Evolutionary conservation across 2,797 vertebrate genomes (phyloP), one percentile per base, ranked within the genome.

Genomic region (Babyrousa celebensis): DNA sequence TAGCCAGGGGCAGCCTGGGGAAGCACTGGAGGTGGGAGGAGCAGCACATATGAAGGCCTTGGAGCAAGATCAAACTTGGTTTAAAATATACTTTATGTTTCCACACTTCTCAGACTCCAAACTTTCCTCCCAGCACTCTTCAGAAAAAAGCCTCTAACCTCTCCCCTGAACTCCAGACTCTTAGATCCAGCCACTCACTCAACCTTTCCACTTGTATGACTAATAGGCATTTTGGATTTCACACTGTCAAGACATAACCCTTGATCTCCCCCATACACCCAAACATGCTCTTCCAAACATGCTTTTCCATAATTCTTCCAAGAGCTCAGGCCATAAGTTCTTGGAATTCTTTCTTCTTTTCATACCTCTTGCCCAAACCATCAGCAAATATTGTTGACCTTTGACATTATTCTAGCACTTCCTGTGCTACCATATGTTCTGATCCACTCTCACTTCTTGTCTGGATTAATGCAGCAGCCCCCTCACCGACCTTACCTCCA

Each of bases 21-120:
- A 16, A 86, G 3, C 6, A 14, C n/a, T 70, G 16, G 20, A 0
- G 11, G 54, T 21, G 5, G 5, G 16, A 21, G 23, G 21, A 48
- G 4, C 21, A 54, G 29, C 18, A 23, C 21, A 2, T 1, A n/a
- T 63, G 72, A 48, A 94, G 56, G 23, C n/a, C 21, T 63, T 17
- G 21, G 90, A 52, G 14, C 67, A 92, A 86, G 18, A 60, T 2
- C 20, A 74, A 68, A 32, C 0, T 16, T 67, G 36, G 6, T 48
- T 75, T 74, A 79, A 36, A 91, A 82, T 32, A 88, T 85, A 89
- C 18, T 36, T 83, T 23, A 83, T n/a, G 16, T 95, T 91, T 29
- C 23, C 74, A 10, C 25, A 56, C 11, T 74, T 84, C 85, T 62
- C n/a, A 54, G 80, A 14, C 16, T 74, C 27, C 27, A 18, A 65